Conservation (phyloP, 2,113 vertebrate genomes). For the Aegithalos caudatus region DNA sequence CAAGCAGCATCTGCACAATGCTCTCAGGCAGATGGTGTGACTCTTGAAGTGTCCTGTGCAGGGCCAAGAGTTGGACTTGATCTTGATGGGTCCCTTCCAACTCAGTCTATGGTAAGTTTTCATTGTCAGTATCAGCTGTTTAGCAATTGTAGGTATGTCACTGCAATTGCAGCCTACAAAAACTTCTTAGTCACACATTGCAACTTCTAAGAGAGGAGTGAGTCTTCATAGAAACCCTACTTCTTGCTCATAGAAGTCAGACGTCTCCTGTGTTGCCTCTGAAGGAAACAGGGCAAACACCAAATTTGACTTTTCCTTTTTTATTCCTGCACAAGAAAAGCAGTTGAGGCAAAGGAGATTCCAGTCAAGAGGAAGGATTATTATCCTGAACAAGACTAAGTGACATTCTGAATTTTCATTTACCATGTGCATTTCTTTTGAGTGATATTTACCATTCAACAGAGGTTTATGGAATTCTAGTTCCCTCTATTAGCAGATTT, state of each 20-base stretch:
- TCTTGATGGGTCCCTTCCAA: background rate
- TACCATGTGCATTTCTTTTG: background rate
- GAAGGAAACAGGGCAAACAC: background rate
- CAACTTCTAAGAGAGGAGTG: background rate
- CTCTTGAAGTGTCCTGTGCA: background rate
- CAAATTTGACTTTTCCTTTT: background rate
- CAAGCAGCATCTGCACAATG: background rate
- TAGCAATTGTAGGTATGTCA: background rate
- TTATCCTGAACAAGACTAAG: background rate
- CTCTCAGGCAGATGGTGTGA: background rate
- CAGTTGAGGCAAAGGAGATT: background rate
- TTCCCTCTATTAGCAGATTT: background rate
- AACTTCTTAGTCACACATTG: background rate
- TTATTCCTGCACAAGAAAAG: background rate
- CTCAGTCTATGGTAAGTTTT: background rate
- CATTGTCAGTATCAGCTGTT: background rate
- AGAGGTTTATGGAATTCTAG: background rate
- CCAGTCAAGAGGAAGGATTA: background rate
- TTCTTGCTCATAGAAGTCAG: background rate
- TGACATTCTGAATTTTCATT: background rate
- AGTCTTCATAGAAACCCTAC: background rate
- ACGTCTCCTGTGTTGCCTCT: background rate
- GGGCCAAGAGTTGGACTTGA: background rate
- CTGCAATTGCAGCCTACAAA: background rate
- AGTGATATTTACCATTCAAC: background rate